A percentile compares a stretch with the other conserved stretches of the same genome.
These are phyloP conservation scores for Malurus alboscapulatus DNA, from an alignment of 2,113 vertebrate species.

Conservation along the genomic window DNA sequence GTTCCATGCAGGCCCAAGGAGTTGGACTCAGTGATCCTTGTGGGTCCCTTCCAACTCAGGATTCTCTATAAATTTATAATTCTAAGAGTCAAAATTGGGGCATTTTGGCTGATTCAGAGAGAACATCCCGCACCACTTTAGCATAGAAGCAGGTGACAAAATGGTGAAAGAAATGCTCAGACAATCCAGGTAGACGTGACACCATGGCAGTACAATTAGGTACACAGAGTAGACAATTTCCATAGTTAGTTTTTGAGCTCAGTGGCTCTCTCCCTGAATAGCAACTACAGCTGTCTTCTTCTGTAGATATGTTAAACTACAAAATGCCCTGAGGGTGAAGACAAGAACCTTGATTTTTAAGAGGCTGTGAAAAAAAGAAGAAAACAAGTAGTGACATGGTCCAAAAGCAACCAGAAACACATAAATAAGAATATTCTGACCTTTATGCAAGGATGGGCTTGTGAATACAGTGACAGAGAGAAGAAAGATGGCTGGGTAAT, in stretches of 20 bases:
- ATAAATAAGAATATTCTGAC: background rate
- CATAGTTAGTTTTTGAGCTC: background rate
- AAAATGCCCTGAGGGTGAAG: background rate
- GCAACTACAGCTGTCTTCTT: background rate
- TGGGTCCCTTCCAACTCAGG: background rate
- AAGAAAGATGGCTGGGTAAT: background rate
- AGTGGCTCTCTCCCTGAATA: background rate
- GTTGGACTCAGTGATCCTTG: accelerated
- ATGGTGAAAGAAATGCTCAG: background rate
- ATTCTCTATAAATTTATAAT: background rate
- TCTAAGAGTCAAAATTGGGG: background rate
- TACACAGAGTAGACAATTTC: background rate
- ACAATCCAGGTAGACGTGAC: background rate
- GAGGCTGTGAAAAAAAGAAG: background rate
- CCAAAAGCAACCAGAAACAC: background rate
- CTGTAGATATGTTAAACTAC: background rate
- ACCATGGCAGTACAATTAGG: background rate
- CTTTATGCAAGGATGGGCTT: background rate
- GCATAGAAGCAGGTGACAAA: background rate
- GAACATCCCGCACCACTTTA: background rate
- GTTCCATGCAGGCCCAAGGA: background rate
- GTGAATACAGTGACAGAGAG: background rate
- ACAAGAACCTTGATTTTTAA: background rate
- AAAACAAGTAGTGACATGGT: background rate
- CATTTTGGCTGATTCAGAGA: background rate